Evolutionary conservation across 2,888 invertebrate genomes (phyloP), one percentile per base, ranked within the genome.

Genomic region (Hedya salicella): DNA sequence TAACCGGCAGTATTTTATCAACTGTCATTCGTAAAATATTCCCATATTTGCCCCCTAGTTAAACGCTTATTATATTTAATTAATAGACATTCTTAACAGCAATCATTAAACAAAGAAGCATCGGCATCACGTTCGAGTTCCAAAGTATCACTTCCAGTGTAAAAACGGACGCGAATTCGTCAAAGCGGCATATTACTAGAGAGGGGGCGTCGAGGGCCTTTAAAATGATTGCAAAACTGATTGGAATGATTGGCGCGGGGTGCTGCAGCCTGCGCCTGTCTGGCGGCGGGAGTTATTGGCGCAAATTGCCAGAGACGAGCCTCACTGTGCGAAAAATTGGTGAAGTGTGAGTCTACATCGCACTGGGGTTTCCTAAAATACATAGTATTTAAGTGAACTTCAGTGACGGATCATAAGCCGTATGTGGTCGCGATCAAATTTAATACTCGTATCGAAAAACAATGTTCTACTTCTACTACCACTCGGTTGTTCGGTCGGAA

Each of bases 211-310:
- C 54, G 70, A 75, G 75, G 73, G 75, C 79, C 74, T 77, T 76
- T 81, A 81, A 71, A 83, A 78, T 86, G 84, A 86, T 86, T 86
- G 85, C 78, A 84, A 81, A 83, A 79, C 80, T 85, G 86, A 86
- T 87, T 85, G 87, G 75, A 79, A 78, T 86, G 80, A 86, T 83
- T 84, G 82, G 78, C 78, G 77, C 74, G 75, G 71, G 74, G n/a
- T n/a, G n/a, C n/a, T 71, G 14, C 44, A 13, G 40, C n/a, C 44
- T 14, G 50, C 14, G 21, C 36, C 25, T 44, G 59, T 57, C 63
- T 64, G 57, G 32, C 42, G 25, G 25, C 54, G n/a, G 42, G 54
- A 16, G 40, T 56, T 56, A 56, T 39, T 46, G 54, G 19, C 13
- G 25, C 42, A 42, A 56, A 56, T 56, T 56, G 42, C 56, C 42